Conservation (phyloP, 1,140 invertebrate species). For the Homalodisca vitripennis region DNA sequence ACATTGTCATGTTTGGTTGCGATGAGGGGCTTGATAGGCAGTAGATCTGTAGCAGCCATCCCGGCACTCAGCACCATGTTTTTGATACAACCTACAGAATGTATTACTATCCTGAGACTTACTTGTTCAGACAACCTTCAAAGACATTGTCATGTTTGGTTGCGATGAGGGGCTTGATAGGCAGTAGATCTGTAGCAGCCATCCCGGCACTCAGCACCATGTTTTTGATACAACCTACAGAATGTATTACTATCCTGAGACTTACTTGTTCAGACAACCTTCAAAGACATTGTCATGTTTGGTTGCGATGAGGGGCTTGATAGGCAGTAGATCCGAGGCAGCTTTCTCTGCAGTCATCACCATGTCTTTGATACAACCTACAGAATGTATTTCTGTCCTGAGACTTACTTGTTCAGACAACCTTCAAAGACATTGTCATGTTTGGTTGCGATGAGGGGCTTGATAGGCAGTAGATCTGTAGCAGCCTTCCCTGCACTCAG, state of each 20-base stretch:
- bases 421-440: constrained; percentile 85
- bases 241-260: too few relatives aligned
- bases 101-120: too few relatives aligned
- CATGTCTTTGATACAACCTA: constrained; percentile 86
- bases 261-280: constrained; percentile 74
- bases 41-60: constrained; percentile 75
- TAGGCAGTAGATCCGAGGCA: constrained; percentile 73
- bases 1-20: constrained; percentile 85
- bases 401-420: constrained; percentile 69
- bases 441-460: constrained; percentile 76
- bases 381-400: too few relatives aligned
- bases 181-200: constrained; percentile 73
- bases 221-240: constrained; percentile 86
- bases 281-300: constrained; percentile 85
- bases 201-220: constrained; percentile 80
- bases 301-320: constrained; percentile 75
- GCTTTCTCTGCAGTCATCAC: constrained; percentile 79
- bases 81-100: too few relatives aligned
- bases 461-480: constrained; percentile 73
- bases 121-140: constrained; percentile 79
- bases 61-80: constrained; percentile 80
- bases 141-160: constrained; percentile 84
- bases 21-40: constrained; percentile 75
- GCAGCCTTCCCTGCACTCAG: constrained; percentile 79
- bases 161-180: constrained; percentile 75